These are phyloP conservation scores for Sinohyriopsis cumingii DNA, from an alignment of 2,888 invertebrate species.

Conservation along the genomic window DNA sequence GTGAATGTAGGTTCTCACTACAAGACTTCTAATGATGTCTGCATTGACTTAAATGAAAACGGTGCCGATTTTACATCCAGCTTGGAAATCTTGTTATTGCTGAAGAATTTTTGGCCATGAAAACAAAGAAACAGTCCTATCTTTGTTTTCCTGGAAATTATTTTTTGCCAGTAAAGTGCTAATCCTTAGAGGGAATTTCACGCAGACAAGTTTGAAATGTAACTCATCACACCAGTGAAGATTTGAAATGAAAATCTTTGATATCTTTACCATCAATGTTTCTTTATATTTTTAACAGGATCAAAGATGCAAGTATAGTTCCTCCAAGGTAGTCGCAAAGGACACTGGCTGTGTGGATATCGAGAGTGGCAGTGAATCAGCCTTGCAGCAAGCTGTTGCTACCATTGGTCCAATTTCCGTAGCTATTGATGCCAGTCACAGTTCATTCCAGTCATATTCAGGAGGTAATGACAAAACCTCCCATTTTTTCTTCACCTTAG, in stretches of 20 bases:
- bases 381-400: slow-evolving; percentile 50
- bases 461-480: slow-evolving; percentile 33
- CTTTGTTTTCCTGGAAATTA: no score
- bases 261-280: neutral
- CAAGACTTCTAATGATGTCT: no score
- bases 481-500: neutral
- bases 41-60: no score
- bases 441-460: slow-evolving; percentile 66
- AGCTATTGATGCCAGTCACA: slow-evolving; percentile 89
- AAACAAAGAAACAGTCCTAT: no score
- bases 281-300: slow-evolving; percentile 11
- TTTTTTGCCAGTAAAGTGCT: no score
- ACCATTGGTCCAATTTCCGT: slow-evolving; percentile 80
- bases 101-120: no score
- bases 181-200: no score
- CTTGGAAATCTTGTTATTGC: no score
- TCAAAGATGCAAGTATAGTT: slow-evolving; percentile 47
- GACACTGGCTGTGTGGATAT: slow-evolving; percentile 57
- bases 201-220: no score
- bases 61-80: no score
- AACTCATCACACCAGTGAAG: no score
- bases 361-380: slow-evolving; percentile 39
- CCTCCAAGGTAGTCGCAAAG: slow-evolving; percentile 41
- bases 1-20: no score
- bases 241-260: neutral